These are phyloP conservation scores for Chiloscyllium punctatum DNA, from an alignment of 2,797 vertebrate genomes.

Conservation along the genomic window DNA sequence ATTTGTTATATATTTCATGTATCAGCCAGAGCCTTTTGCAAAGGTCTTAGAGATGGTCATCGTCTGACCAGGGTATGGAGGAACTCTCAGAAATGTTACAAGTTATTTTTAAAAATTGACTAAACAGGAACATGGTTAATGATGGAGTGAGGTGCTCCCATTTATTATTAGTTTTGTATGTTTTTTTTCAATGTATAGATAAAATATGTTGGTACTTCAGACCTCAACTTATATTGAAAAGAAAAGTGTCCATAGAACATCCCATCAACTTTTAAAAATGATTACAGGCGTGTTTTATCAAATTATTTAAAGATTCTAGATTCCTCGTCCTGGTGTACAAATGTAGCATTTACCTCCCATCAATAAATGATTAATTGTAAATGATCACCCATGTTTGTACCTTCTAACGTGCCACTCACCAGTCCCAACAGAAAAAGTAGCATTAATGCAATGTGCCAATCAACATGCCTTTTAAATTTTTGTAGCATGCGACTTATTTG, in stretches of 20 bases:
- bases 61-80: not conserved
- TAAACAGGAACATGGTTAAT: not conserved
- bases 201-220: not conserved
- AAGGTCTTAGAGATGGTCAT: not conserved
- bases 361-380: not conserved
- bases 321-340: not conserved
- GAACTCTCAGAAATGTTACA: not conserved
- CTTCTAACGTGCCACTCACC: not conserved
- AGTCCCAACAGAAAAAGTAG: not conserved
- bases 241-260: not conserved
- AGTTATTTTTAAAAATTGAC: not conserved
- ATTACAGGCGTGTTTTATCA: not conserved
- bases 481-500: not conserved
- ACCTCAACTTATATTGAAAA: not conserved
- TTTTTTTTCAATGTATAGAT: not conserved
- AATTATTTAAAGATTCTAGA: not conserved
- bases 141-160: not conserved
- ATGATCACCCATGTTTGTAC: not conserved
- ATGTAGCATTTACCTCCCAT: not conserved
- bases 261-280: not conserved
- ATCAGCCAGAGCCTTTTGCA: not conserved
- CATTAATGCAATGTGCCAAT: not conserved
- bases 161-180: not conserved
- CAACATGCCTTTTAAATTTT: not conserved
- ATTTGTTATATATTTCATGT: not conserved